Evolutionary conservation across 2,888 invertebrate species (phyloP), one percentile per base, ranked within the genome.

Genomic region (Harmothoe impar): DNA sequence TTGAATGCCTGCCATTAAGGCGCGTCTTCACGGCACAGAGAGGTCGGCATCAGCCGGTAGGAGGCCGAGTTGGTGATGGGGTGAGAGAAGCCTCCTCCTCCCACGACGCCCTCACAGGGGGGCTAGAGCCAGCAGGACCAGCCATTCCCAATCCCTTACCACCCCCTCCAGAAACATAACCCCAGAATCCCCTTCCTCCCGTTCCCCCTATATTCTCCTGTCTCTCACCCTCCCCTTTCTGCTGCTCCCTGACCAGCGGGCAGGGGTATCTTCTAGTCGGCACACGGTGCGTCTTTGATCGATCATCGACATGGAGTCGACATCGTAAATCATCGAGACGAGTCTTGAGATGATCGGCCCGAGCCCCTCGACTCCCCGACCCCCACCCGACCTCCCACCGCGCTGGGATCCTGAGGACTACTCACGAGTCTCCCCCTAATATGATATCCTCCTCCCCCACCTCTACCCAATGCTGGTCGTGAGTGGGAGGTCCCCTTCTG

Each of bases 191-290:
- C 43, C 43, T 10, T 43, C 43, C 43, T 43, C 3, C 43, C 43
- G 5, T 43, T 43, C 43, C 43, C 10, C 43, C 43, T n/a, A 43
- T 10, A 3, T 43, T 10, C 10, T 43, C 43, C 43, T 43, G 43
- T 10, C 43, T 10, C 43, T 43, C 43, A 43, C 43, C 43, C 43
- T 43, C 5, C 43, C 10, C 43, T 10, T 43, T 43, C 10, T 43
- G 10, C 43, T 43, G 43, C 43, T 43, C 43, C 43, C 10, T 43
- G 43, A 43, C 43, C 43, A 43, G 43, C 43, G 43, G 43, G 5
- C 43, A 43, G 81, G 43, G 20, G 81, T 81, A 81, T 81, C 81
- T 43, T 43, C 81, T 0, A 81, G 81, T 81, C 81, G 25, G 43
- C 81, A 81, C 81, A 43, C 81, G 43, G 81, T 1, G 31, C 33